phyloP scores from a whole-genome alignment of 2,797 vertebrate genomes.

The Scolopax bukidnonensis region DNA sequence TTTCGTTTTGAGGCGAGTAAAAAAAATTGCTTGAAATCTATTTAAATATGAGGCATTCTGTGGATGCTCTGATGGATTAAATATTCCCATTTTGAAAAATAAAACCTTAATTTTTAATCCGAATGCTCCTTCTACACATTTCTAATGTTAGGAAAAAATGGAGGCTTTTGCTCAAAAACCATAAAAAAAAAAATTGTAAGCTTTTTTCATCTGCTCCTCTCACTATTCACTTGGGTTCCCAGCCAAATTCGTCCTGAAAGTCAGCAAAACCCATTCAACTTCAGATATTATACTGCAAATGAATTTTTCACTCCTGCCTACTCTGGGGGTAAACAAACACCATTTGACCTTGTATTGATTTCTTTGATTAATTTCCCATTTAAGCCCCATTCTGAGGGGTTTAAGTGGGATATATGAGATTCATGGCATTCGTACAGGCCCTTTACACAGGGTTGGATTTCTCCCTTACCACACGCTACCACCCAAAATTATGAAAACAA shows the following conservation, averaged over 20 bases:
- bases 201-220: not conserved
- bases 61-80: not conserved
- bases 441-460: not conserved
- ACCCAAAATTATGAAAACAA: not conserved
- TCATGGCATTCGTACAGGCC: not conserved
- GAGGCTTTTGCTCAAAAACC: not conserved
- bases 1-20: not conserved
- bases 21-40: not conserved
- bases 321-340: conserved; percentile 1
- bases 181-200: not conserved
- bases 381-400: not conserved
- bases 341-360: conserved; percentile 39
- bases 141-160: not conserved
- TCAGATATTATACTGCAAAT: not conserved
- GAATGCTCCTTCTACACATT: rapidly evolving
- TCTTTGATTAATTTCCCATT: conserved; percentile 43
- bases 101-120: not conserved
- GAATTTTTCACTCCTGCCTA: not conserved
- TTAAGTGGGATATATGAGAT: conserved; percentile 12
- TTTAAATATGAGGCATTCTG: not conserved
- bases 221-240: not conserved
- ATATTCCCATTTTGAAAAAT: not conserved
- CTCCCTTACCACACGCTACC: not conserved
- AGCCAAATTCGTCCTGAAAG: conserved; percentile 9
- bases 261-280: conserved; percentile 30